Percentiles rank a stretch among this genome's conserved stretches.
Conservation (phyloP, 2,888 invertebrate genomes). For the Drosophila nigricruria region DNA sequence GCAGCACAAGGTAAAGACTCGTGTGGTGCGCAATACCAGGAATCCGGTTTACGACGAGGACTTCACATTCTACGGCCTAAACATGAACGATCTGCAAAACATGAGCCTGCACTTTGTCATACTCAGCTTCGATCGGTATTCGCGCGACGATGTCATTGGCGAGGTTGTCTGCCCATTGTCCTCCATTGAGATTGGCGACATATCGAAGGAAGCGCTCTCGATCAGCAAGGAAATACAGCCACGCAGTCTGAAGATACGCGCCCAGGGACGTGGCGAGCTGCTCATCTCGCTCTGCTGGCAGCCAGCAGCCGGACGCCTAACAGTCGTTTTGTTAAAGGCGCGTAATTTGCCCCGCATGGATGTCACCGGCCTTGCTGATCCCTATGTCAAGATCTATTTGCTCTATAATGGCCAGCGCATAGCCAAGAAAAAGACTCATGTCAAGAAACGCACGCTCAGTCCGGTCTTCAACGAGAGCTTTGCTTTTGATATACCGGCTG, state of each 20-base stretch:
- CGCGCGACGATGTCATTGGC: conserved; percentile 98
- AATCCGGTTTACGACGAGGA: conserved; percentile 99
- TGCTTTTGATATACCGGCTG: conserved; percentile 97
- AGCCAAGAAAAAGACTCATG: conserved; percentile 99
- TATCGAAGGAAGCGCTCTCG: conserved; percentile 92
- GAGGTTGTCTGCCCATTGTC: conserved; percentile 96
- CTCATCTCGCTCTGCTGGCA: conserved; percentile 99
- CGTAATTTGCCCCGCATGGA: conserved; percentile 99
- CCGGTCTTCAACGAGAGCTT: conserved; percentile 99
- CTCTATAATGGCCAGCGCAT: conserved; percentile 98
- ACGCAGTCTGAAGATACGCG: conserved; percentile 96
- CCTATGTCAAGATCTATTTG: conserved; percentile 98
- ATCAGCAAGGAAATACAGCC: conserved; percentile 96
- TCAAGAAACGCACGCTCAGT: conserved; percentile 98
- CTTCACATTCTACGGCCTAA: conserved; percentile 98
- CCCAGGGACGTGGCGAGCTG: conserved; percentile 97
- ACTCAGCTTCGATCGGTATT: conserved; percentile 98
- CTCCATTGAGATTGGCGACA: conserved; percentile 88
- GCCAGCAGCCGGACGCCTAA: conserved; percentile 97
- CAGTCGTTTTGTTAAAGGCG: conserved; percentile 98
- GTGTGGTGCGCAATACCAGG: conserved; percentile 97
- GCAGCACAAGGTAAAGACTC: conserved; percentile 98
- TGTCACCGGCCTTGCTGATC: conserved; percentile 98
- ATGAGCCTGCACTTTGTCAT: conserved; percentile 97
- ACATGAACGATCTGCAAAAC: conserved; percentile 93